These are phyloP conservation scores for Apamea crenata DNA, from an alignment of 2,888 invertebrate genomes.

Conservation along the genomic window DNA sequence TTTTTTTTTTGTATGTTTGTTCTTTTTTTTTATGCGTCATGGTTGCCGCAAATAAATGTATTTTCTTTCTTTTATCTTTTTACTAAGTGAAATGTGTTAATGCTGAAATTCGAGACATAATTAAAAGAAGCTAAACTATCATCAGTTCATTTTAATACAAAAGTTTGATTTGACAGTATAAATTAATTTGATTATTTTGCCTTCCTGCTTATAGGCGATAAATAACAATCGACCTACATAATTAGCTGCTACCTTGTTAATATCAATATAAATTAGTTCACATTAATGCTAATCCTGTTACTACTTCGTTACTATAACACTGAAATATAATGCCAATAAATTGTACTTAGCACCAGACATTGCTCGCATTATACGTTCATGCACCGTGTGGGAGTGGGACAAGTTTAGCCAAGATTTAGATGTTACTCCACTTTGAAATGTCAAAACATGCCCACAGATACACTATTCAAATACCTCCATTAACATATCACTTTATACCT, in stretches of 20 bases:
- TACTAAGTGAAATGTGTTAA: background rate
- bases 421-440: constrained; percentile 74
- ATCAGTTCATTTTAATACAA: background rate
- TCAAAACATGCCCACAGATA: constrained; percentile 75
- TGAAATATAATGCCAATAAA: constrained; percentile 72
- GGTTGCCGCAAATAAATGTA: too few species aligned
- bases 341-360: constrained; percentile 71
- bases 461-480: constrained; percentile 68
- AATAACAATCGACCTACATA: constrained; percentile 31
- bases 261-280: constrained; percentile 62
- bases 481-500: constrained; percentile 64
- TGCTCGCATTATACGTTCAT: constrained; percentile 69
- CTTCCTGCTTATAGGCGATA: constrained; percentile 24
- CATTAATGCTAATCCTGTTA: constrained; percentile 58
- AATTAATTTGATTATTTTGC: constrained; percentile 30
- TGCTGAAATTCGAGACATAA: background rate
- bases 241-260: constrained; percentile 44
- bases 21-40: too few species aligned
- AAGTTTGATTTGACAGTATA: constrained; percentile 16
- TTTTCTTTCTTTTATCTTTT: too few species aligned
- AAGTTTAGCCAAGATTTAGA: constrained; percentile 77
- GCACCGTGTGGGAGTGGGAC: constrained; percentile 72
- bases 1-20: too few species aligned
- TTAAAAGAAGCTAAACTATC: background rate
- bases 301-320: constrained; percentile 63